Conservation (phyloP, 2,113 vertebrate species). For the Arvicanthis niloticus region DNA sequence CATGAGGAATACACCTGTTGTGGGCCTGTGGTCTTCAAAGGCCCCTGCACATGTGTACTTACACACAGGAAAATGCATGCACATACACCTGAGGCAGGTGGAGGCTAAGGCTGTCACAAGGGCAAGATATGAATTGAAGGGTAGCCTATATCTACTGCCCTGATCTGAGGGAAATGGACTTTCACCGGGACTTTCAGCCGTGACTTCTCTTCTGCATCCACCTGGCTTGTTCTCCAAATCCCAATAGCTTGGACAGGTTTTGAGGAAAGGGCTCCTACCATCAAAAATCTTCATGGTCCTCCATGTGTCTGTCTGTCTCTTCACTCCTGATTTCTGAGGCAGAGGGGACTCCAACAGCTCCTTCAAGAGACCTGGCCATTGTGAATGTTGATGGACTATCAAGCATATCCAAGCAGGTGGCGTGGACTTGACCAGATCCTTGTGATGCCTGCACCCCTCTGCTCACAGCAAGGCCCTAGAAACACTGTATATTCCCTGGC, state of each 20-base stretch:
- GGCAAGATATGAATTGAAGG: background rate
- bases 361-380: background rate
- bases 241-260: background rate
- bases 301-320: background rate
- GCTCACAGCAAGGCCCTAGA: background rate
- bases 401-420: background rate
- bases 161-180: background rate
- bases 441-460: accelerated
- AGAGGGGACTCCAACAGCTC: background rate
- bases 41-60: background rate
- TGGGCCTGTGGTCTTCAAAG: background rate
- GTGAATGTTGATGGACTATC: background rate
- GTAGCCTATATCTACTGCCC: background rate
- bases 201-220: background rate
- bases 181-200: background rate
- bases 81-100: too few relatives aligned
- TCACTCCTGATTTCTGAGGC: background rate
- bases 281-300: background rate
- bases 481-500: too few relatives aligned
- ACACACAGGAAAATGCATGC: background rate
- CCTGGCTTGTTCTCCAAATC: background rate
- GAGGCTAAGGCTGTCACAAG: background rate
- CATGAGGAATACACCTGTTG: background rate
- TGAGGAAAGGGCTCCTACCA: background rate
- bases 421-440: background rate